phyloP scores from a whole-genome alignment of 2,113 vertebrate species.

The Perca fluviatilis region DNA sequence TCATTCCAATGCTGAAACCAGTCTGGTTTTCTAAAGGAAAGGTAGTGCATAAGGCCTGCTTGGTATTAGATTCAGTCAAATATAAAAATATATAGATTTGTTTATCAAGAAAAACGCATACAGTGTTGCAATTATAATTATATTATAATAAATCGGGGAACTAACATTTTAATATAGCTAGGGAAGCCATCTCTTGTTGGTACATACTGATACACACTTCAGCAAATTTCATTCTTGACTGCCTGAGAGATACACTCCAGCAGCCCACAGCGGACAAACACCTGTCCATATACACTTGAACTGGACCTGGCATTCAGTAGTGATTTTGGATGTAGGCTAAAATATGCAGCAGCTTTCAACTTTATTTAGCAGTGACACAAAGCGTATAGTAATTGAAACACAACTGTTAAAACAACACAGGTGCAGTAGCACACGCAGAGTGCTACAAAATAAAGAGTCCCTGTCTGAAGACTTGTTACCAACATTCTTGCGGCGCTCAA shows the following conservation, averaged over 20 bases:
- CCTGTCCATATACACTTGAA: conserved; percentile 64
- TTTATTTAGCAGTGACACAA: conserved; percentile 24
- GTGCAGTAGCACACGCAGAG: background rate
- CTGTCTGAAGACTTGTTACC: conserved; percentile 29
- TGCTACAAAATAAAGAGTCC: conserved; percentile 14
- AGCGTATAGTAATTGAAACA: conserved; percentile 18
- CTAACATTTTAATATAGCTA: background rate
- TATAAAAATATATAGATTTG: background rate
- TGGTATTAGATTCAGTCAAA: background rate
- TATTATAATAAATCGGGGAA: background rate
- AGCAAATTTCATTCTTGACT: conserved; percentile 57
- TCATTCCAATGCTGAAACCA: background rate
- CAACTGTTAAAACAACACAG: background rate
- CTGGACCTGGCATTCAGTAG: conserved; percentile 41
- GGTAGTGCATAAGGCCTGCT: background rate
- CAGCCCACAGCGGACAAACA: conserved; percentile 69
- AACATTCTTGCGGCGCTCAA: conserved; percentile 23
- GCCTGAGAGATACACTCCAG: conserved; percentile 55
- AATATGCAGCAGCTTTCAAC: conserved; percentile 45
- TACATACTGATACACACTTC: conserved; percentile 41
- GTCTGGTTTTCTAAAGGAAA: background rate
- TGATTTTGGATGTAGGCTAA: conserved; percentile 45
- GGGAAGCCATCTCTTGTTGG: conserved; percentile 9
- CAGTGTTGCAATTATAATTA: background rate
- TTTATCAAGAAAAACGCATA: background rate